phyloP scores from a whole-genome alignment of 2,113 vertebrate species.

The Egretta garzetta region DNA sequence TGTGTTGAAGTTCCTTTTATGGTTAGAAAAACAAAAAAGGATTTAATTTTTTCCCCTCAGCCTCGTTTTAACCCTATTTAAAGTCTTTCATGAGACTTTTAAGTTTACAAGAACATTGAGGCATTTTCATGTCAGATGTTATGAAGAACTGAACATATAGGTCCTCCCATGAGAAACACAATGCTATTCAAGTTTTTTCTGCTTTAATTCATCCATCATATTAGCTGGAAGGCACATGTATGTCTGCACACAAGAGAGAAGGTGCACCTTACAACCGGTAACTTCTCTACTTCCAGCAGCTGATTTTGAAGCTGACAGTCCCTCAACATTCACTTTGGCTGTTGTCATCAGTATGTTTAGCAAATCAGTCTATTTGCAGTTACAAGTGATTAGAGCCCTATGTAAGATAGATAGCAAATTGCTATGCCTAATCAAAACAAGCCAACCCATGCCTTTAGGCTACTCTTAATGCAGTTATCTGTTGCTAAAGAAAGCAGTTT shows the following conservation, averaged over 20 bases:
- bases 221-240: neutral
- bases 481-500: neutral
- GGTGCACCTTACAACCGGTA: neutral
- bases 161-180: neutral
- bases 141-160: neutral
- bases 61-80: neutral
- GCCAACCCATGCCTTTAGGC: neutral
- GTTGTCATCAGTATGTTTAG: neutral
- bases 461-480: neutral
- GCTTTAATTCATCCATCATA: neutral
- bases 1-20: conserved; percentile 2
- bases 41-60: neutral
- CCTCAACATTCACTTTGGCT: neutral
- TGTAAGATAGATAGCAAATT: neutral
- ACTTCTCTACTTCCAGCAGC: neutral
- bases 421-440: neutral
- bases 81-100: neutral
- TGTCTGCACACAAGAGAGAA: neutral
- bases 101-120: neutral
- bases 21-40: neutral
- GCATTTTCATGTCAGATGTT: neutral
- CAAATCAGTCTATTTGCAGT: neutral
- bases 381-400: neutral
- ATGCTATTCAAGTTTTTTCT: neutral
- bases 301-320: neutral